phyloP scores from a whole-genome alignment of 2,888 invertebrate species.

The Cecidostiba fungosa region DNA sequence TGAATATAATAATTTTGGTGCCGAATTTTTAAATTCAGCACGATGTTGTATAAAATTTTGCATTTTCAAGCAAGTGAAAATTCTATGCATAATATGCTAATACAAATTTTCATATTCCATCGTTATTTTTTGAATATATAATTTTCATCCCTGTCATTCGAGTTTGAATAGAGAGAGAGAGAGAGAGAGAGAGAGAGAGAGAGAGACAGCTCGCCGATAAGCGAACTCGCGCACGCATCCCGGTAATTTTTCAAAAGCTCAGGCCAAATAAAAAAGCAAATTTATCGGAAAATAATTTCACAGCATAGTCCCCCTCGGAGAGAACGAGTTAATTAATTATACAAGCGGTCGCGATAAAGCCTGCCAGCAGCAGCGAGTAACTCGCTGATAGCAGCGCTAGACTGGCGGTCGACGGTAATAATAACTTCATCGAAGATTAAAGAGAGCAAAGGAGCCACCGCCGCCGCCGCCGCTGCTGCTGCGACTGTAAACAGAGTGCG shows the following conservation, averaged over 20 bases:
- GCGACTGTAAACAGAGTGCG: slow-evolving; percentile 30
- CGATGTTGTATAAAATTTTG: not conserved
- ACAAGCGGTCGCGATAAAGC: not conserved
- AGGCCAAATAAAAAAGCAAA: not conserved
- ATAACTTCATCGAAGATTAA: slow-evolving; percentile 47
- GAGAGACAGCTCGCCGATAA: too few species aligned
- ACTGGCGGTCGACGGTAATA: slow-evolving; percentile 30
- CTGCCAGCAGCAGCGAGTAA: not conserved
- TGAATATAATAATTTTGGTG: too few species aligned
- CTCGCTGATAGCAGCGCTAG: not conserved
- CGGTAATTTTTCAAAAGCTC: not conserved
- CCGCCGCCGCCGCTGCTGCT: not conserved
- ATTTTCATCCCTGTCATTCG: not conserved
- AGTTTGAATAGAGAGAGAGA: not conserved
- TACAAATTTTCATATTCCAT: not conserved
- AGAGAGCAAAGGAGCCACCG: slow-evolving; percentile 62
- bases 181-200: too few species aligned
- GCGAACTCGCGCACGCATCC: not conserved
- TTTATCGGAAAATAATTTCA: slow-evolving; percentile 19
- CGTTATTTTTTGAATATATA: not conserved
- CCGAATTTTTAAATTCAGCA: not conserved
- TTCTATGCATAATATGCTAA: not conserved
- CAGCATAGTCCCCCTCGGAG: not conserved
- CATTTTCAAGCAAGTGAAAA: not conserved
- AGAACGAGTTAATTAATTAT: slow-evolving; percentile 22